phyloP scores from a whole-genome alignment of 2,888 invertebrate species.

The Volucella bombylans region DNA sequence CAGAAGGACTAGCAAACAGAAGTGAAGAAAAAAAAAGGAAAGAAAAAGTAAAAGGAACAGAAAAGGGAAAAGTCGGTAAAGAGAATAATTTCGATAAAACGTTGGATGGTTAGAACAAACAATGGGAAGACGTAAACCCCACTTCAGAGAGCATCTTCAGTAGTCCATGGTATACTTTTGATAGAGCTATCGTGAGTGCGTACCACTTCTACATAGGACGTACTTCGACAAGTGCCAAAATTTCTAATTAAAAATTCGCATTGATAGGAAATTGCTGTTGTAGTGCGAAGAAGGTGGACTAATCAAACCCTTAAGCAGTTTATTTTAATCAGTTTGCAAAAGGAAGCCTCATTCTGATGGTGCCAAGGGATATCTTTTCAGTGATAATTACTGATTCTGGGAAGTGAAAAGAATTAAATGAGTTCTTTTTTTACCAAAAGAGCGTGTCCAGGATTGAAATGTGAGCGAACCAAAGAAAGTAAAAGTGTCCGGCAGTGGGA shows the following conservation, averaged over 20 bases:
- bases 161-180: not conserved
- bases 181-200: not conserved
- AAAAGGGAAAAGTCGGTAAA: slow-evolving; percentile 17
- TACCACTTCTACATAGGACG: not conserved
- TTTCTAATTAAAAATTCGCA: slow-evolving; percentile 66
- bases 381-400: too few species aligned
- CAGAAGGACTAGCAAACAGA: slow-evolving; percentile 49
- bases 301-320: slow-evolving; percentile 14
- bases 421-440: too few species aligned
- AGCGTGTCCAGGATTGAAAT: too few species aligned
- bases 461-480: too few species aligned
- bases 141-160: slow-evolving; percentile 37
- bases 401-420: too few species aligned
- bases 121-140: slow-evolving; percentile 25
- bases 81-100: slow-evolving; percentile 33
- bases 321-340: slow-evolving; percentile 21
- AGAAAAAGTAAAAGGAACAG: not conserved
- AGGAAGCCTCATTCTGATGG: not conserved
- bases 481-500: too few species aligned
- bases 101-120: slow-evolving; percentile 32
- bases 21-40: not conserved
- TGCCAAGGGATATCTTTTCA: too few species aligned
- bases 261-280: slow-evolving; percentile 46
- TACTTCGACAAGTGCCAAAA: slow-evolving; percentile 39
- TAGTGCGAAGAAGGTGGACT: not conserved